Evolutionary conservation across 2,888 invertebrate genomes (phyloP), one percentile per base, ranked within the genome.

Genomic region (Buathra laborator): DNA sequence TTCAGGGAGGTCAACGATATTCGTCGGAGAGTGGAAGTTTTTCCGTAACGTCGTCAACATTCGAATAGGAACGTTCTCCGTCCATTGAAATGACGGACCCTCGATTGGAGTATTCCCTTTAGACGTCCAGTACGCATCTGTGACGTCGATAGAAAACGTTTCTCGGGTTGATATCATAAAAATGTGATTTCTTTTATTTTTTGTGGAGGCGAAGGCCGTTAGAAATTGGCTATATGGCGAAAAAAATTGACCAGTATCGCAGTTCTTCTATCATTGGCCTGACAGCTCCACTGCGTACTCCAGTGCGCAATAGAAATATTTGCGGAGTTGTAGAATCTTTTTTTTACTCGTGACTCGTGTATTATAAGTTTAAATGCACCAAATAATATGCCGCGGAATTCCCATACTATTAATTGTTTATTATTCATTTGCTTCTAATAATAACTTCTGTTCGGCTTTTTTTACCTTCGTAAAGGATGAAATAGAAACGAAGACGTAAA

Each of bases 1-100:
- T 66, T 70, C 78, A 84, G 79, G 86, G 86, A 37, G 37, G 37
- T 84, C 67, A 77, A 82, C 84, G 85, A 87, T 82, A 84, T 86
- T 70, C 76, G 64, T 70, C 85, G 82, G 44, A 72, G 74, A 85
- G 76, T 62, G 32, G 68, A 64, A 84, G 82, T 82, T 79, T 75
- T 59, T 72, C 77, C 66, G 76, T 56, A 72, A 77, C 76, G 79
- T 83, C 71, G 85, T 66, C 82, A 14, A 70, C 70, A 53, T 72
- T 83, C 76, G 46, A 68, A 24, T 44, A 32, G 56, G 24, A 76
- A 72, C 75, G 62, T 62, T 19, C 74, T 29, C 53, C 62, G 76
- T 72, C 85, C 84, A 74, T 80, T 74, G 78, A 81, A 87, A 83
- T 76, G 48, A 44, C 81, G 71, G 68, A 86, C 83, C 64, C 32